Base-by-base conservation (phyloP, 2,888 invertebrate species). In the Biston stratarius region DNA sequence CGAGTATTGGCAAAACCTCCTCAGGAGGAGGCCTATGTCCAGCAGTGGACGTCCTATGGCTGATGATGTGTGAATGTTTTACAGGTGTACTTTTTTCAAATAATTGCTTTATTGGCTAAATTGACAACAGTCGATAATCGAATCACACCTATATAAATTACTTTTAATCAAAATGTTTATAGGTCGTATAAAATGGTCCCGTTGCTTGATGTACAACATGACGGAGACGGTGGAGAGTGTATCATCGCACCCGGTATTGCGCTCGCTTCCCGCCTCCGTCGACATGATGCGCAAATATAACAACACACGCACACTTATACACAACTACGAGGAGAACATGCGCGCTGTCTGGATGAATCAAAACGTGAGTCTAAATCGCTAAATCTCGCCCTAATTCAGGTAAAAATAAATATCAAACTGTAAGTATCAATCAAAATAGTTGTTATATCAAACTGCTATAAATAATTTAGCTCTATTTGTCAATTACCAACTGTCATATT, bases 331-430 rank as follows among this genome's bases (percentile, higher is more conserved):
- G 86, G 94, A 95, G 49, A 97, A 97, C 74, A 97, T 98, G 91
- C 95, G 97, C 11, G 96, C 96, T 47, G 95, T 97, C 15, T 97
- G 97, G 97, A 95, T 97, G 92, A 97, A 97, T 83, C 97, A 97
- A 83, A 97, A 97, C 84, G 97, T 97, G 79, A 90, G 90, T 72
- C 42, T n/a, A 12, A n/a, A 10, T 11, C n/a, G n/a, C n/a, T n/a
- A n/a, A 15, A 10, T 48, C 15, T 15, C 15, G 5, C 24, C 24
- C 0, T 3, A 9, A 10, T 9, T 42, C 42, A 42, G 10, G 42
- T 42, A 6, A 44, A n/a, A 24, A 24, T 24, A n/a, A n/a, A n/a
- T n/a, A n/a, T 42, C 10, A 14, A 14, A 9, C 47, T 47, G 47
- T 15, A 14, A 15, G 45, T n/a, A 11, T 45, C 6, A 45, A n/a